Base-by-base conservation (phyloP, 2,113 vertebrate species). In the Zapus hudsonius region DNA sequence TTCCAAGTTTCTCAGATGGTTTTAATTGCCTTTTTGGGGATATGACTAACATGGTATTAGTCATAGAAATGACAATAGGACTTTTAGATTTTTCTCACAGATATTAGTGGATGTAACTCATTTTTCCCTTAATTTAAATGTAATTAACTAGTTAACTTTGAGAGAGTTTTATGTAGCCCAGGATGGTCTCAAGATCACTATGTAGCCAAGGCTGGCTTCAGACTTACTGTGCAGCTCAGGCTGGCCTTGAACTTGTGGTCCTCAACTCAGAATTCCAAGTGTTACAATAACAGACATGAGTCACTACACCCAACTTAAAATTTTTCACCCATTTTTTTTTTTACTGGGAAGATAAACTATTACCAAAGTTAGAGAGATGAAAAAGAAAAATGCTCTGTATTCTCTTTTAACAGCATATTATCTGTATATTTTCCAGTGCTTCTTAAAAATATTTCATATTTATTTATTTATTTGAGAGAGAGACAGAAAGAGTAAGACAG, bases 321-420 rank as follows among this genome's bases (percentile, higher is more conserved):
- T 79, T 91, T 89, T n/a, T n/a, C n/a, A n/a, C n/a, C n/a, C 73
- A 59, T 74, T 94, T 84, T 95, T 74, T 94, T 84, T 95, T 86
- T 87, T 81, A 55, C n/a, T 42, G 52, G 7, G 61, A 72, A 75
- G 69, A 90, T 61, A 79, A 25, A 23, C 19, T 59, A 40, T 70
- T 74, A 79, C 40, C 20, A n/a, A 44, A 57, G 12, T 27, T 75
- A n/a, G 74, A 93, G 69, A 66, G 85, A 57, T 33, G 59, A 69
- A 87, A 69, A 38, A 44, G 84, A 44, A 40, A 36, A 12, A 12
- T 73, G 63, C 63, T 63, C 52, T 72, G 0, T 47, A 47, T 38
- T 80, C 44, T 29, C 11, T 59, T 22, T 13, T 22, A 17, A 42
- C 33, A 66, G 23, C 25, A 27, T 44, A 4, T 47, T 84, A 5